These are phyloP conservation scores for Cinara cedri DNA, from an alignment of 2,888 invertebrate species.

Conservation along the genomic window DNA sequence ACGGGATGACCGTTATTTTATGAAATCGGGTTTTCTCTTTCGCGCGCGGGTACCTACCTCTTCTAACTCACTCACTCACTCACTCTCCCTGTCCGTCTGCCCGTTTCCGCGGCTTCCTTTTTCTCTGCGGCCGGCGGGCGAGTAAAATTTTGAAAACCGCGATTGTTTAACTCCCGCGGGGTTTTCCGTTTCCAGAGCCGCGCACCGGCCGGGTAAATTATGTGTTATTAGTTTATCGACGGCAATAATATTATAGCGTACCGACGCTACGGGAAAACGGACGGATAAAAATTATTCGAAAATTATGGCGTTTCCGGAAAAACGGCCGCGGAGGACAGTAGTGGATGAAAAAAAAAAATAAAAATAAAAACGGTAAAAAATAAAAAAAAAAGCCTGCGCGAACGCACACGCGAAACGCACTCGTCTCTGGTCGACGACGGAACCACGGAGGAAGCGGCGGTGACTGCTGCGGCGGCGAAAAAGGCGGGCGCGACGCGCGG, in stretches of 20 bases:
- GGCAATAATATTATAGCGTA: too few relatives aligned
- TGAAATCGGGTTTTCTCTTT: background rate
- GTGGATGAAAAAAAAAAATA: too few relatives aligned
- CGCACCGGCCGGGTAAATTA: background rate
- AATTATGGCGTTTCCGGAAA: background rate
- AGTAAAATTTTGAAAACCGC: background rate
- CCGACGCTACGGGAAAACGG: background rate
- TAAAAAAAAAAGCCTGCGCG: background rate
- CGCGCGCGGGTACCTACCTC: background rate
- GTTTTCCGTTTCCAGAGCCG: background rate
- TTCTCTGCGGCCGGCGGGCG: background rate
- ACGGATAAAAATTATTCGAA: too few relatives aligned
- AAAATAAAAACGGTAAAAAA: too few relatives aligned
- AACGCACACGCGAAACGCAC: conserved; percentile 8
- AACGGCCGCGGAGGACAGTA: too few relatives aligned
- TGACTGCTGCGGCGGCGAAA: conserved; percentile 15
- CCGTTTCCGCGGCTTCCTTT: background rate
- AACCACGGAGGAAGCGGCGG: conserved; percentile 8
- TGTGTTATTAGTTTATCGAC: too few relatives aligned
- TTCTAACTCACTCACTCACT: too few relatives aligned
- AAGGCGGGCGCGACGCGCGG: conserved; percentile 46
- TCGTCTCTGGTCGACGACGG: conserved; percentile 13
- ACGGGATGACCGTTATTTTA: conserved; percentile 41
- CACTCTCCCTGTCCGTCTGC: too few relatives aligned
- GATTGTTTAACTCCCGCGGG: background rate